phyloP scores from a whole-genome alignment of 1,140 invertebrate species.

The Epicauta chinensis region DNA sequence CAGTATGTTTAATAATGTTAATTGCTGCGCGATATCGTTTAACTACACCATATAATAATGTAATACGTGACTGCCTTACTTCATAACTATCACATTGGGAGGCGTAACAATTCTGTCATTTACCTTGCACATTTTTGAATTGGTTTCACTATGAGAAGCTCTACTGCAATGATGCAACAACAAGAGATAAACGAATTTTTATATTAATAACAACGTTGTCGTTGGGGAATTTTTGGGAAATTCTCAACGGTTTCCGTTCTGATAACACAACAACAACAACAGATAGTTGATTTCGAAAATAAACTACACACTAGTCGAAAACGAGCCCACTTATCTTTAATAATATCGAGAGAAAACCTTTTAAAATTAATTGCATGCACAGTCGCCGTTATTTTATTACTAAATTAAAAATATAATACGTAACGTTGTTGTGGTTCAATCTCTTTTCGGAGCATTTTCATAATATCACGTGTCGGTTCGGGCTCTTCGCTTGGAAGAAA shows the following conservation, averaged over 20 bases:
- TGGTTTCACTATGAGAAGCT: not conserved
- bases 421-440: conserved; percentile 17
- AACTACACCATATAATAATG: conserved; percentile 6
- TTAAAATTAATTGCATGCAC: conserved; percentile 40
- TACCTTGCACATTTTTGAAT: conserved; percentile 7
- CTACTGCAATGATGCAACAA: too few relatives aligned
- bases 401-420: conserved; percentile 35
- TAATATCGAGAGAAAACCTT: conserved; percentile 39
- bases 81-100: conserved; percentile 8
- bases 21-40: conserved; percentile 3
- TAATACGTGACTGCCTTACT: conserved; percentile 9
- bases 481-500: conserved; percentile 19
- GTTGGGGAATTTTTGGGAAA: too few relatives aligned
- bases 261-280: too few relatives aligned
- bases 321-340: conserved; percentile 38
- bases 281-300: too few relatives aligned
- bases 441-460: conserved; percentile 25
- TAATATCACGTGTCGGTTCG: conserved; percentile 27
- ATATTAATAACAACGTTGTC: too few relatives aligned
- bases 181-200: too few relatives aligned
- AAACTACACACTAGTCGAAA: too few relatives aligned
- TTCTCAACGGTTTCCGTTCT: too few relatives aligned
- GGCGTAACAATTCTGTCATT: conserved; percentile 9
- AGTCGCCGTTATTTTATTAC: conserved; percentile 34
- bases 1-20: conserved; percentile 15